Evolutionary conservation across 2,113 vertebrate genomes (phyloP), one percentile per base, ranked within the genome.

Genomic region (Callocephalon fimbriatum): DNA sequence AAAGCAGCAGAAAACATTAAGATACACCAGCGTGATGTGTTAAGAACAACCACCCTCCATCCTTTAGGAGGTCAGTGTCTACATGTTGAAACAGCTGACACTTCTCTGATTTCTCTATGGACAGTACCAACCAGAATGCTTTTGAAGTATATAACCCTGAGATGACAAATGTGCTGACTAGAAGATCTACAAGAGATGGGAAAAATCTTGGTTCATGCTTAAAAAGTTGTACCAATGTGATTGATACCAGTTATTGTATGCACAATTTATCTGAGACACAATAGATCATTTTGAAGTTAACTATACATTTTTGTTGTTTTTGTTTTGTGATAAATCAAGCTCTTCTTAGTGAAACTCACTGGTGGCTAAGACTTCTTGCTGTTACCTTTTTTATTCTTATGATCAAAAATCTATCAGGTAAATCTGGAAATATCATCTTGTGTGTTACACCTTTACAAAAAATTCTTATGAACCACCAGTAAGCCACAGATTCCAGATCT

Each of bases 11-110:
- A 68, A 68, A 70, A 12, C 3, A 18, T 8, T 29, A 44, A 27
- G 7, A 42, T 15, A 11, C 15, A 70, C 15, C n/a, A 73, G 13
- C 8, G 6, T 26, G 78, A 32, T 0, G 0, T 29, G 14, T 35
- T 75, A 32, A 50, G 8, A 67, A 16, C 29, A 56, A 31, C 6
- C 6, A 59, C 22, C 23, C 16, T 56, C 18, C 29, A 27, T 6
- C 18, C 8, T 12, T 71, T 20, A 35, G n/a, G 29, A 9, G 0
- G 4, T 44, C 45, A 40, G 23, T 5, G 8, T 12, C 22, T 32
- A 37, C 25, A 3, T 13, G 7, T 50, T 56, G 25, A 74, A 82
- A 62, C 2, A 62, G 9, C 18, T 42, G n/a, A 47, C 21, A 14
- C 21, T 73, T 70, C 27, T 53, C 10, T 71, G 29, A 5, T 59